phyloP scores from a whole-genome alignment of 2,797 vertebrate species.

The Saxicola maurus region DNA sequence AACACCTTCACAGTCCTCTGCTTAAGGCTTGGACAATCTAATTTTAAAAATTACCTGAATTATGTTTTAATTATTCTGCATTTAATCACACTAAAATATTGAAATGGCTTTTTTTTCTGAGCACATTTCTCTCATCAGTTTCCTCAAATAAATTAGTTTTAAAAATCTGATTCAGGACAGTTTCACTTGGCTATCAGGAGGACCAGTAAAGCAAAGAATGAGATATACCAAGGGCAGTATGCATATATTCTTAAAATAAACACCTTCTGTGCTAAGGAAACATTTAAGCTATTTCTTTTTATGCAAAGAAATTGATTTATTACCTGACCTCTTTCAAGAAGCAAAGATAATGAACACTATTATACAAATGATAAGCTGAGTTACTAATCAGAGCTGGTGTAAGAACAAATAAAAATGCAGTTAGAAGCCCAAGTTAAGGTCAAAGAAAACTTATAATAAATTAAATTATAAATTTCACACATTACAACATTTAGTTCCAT shows the following conservation, averaged over 20 bases:
- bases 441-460: neutral
- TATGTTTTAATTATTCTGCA: slow-evolving; percentile 22
- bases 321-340: neutral
- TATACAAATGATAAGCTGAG: neutral
- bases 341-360: neutral
- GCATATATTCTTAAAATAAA: neutral
- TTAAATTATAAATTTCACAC: neutral
- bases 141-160: slow-evolving; percentile 33
- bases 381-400: neutral
- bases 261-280: neutral
- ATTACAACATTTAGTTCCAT: neutral
- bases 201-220: neutral
- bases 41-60: slow-evolving; percentile 9
- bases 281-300: neutral
- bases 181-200: neutral
- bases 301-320: neutral
- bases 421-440: neutral
- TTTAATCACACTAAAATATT: slow-evolving; percentile 33
- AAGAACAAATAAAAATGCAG: neutral
- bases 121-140: neutral
- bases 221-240: neutral
- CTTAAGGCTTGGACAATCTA: neutral
- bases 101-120: slow-evolving; percentile 26
- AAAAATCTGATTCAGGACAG: neutral
- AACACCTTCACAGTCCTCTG: neutral